Percentiles rank a stretch among this genome's conserved stretches.
Evolutionary conservation across 2,888 invertebrate species (phyloP).

Genomic region (Pogonocherus hispidulus): DNA sequence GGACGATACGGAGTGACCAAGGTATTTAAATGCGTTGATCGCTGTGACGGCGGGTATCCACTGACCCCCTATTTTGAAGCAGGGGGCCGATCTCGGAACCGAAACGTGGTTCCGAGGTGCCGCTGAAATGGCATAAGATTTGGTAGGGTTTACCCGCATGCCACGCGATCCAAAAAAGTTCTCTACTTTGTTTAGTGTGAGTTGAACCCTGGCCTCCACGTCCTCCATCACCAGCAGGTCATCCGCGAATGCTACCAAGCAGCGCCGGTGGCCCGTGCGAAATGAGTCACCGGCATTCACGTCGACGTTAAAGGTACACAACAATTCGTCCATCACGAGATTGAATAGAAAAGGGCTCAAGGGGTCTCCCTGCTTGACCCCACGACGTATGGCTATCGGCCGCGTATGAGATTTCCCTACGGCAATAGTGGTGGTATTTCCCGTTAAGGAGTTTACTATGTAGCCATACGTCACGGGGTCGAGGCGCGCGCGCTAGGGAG

Average conservation of each 20-base stretch:
- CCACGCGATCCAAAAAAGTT: conserved; percentile 38
- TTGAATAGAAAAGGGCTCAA: conserved; percentile 57
- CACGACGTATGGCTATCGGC: conserved; percentile 48
- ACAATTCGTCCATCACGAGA: conserved; percentile 54
- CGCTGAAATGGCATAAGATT: conserved; percentile 32
- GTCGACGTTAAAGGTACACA: too few relatives aligned
- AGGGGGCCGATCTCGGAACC: too few relatives aligned
- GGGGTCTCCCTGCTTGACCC: conserved; percentile 66
- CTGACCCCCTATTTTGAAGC: too few relatives aligned
- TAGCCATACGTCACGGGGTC: neutral
- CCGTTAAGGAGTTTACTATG: neutral
- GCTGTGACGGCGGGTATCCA: too few relatives aligned
- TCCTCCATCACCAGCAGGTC: conserved; percentile 45
- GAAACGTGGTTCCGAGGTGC: neutral
- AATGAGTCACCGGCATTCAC: too few relatives aligned
- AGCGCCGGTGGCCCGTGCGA: too few relatives aligned
- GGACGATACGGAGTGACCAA: too few relatives aligned
- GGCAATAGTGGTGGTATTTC: neutral
- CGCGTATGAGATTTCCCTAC: neutral
- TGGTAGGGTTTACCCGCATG: conserved; percentile 44
- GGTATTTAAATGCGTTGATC: too few relatives aligned
- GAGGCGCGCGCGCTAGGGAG: neutral
- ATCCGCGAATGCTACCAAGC: conserved; percentile 52
- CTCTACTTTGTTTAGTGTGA: conserved; percentile 5
- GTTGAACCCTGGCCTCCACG: conserved; percentile 15